These are phyloP conservation scores for Cinara cedri DNA, from an alignment of 2,888 invertebrate species.

Conservation along the genomic window DNA sequence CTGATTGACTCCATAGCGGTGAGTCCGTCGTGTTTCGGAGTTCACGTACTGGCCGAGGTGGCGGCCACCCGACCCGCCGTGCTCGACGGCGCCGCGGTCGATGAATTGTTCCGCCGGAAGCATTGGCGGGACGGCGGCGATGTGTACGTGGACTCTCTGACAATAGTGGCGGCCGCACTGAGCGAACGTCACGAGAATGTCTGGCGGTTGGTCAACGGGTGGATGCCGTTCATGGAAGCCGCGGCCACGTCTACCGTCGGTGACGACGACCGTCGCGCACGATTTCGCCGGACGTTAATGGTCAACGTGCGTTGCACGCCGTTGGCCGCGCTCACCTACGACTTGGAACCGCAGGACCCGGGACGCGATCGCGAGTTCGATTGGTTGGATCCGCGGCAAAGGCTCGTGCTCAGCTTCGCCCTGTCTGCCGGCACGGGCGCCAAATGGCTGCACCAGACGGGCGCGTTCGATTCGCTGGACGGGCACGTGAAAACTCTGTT, in stretches of 20 bases:
- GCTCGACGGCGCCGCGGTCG: background rate
- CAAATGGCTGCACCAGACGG: background rate
- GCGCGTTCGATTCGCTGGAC: background rate
- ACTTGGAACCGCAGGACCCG: background rate
- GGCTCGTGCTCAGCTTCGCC: background rate
- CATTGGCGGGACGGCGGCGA: background rate
- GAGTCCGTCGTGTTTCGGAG: background rate
- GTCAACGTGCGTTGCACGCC: conserved; percentile 22
- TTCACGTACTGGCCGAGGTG: conserved; percentile 12
- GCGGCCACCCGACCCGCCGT: background rate
- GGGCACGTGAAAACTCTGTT: background rate
- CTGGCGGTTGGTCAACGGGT: conserved; percentile 11
- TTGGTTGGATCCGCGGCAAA: conserved; percentile 20
- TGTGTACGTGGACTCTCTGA: background rate
- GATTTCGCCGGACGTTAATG: background rate
- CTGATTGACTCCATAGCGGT: background rate
- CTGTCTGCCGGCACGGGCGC: conserved; percentile 2
- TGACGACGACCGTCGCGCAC: background rate
- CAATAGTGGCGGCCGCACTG: background rate
- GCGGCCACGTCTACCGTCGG: background rate
- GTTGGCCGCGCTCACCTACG: background rate
- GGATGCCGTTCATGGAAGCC: conserved; percentile 16
- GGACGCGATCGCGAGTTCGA: background rate
- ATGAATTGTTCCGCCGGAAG: conserved; percentile 2
- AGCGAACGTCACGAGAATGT: background rate